Conservation (phyloP, 2,797 vertebrate genomes). For the Cirrhinus mrigala region DNA sequence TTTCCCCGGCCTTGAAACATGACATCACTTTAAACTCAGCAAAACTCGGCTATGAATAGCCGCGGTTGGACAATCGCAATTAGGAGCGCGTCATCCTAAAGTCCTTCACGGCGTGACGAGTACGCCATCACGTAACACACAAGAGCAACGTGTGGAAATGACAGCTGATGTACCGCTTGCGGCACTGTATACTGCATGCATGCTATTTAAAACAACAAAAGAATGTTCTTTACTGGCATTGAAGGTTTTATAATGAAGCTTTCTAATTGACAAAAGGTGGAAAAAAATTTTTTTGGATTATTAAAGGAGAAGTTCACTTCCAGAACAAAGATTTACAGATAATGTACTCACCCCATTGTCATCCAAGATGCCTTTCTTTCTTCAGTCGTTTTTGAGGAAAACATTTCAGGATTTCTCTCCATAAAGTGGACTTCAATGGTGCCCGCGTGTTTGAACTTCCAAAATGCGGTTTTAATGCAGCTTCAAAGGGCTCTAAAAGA, state of each 20-base stretch:
- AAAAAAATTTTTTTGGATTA: not conserved
- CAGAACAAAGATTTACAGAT: too few species aligned
- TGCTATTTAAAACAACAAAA: not conserved
- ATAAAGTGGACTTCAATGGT: too few species aligned
- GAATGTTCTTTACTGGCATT: not conserved
- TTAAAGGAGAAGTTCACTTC: not conserved
- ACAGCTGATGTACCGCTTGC: not conserved
- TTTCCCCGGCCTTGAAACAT: constrained; percentile 33
- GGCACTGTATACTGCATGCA: not conserved
- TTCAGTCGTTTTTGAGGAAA: too few species aligned
- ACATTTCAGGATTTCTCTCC: too few species aligned
- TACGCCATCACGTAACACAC: not conserved
- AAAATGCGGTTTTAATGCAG: too few species aligned
- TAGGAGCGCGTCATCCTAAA: constrained; percentile 11
- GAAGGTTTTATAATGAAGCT: not conserved
- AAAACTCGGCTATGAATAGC: constrained; percentile 50
- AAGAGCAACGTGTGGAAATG: not conserved
- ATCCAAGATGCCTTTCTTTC: too few species aligned
- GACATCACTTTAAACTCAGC: constrained; percentile 47
- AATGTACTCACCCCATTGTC: too few species aligned
- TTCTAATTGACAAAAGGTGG: not conserved
- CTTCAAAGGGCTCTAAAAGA: too few species aligned
- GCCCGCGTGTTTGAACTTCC: too few species aligned
- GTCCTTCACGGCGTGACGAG: constrained; percentile 10
- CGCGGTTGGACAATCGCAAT: constrained; percentile 14